Conservation (phyloP, 1,140 invertebrate genomes). For the Andricus grossulariae region DNA sequence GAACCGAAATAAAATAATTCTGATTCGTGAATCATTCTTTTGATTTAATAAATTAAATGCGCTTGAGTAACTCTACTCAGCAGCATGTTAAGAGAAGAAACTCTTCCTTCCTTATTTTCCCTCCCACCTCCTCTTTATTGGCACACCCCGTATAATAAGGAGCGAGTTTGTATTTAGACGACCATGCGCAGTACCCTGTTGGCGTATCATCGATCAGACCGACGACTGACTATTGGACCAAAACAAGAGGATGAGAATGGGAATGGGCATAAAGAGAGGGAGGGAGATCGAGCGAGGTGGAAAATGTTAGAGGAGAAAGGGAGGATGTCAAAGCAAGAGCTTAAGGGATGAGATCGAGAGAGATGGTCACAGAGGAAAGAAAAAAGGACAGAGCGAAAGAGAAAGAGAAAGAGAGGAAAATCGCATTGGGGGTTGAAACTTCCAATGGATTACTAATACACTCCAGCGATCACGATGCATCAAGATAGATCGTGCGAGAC, state of each 20-base stretch:
- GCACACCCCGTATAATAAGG: constrained; percentile 72
- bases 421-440: constrained; percentile 35
- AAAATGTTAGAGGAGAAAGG: constrained; percentile 13
- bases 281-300: constrained; percentile 41
- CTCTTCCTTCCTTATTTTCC: constrained; percentile 18
- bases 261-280: constrained; percentile 55
- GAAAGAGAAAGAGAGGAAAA: constrained; percentile 4
- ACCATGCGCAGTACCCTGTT: constrained; percentile 72
- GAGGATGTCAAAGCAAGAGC: constrained; percentile 17
- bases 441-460: constrained; percentile 54
- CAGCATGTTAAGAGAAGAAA: no score
- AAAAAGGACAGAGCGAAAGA: constrained; percentile 39
- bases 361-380: neutral
- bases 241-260: constrained; percentile 71
- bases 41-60: constrained; percentile 27
- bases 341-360: constrained; percentile 26
- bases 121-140: constrained; percentile 63
- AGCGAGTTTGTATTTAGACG: constrained; percentile 71
- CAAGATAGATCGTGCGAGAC: constrained; percentile 40
- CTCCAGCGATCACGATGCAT: constrained; percentile 31
- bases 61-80: constrained; percentile 31
- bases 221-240: constrained; percentile 73
- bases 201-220: constrained; percentile 75
- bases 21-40: neutral
- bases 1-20: neutral